phyloP scores from a whole-genome alignment of 2,888 invertebrate genomes.

The Portevinia maculata region DNA sequence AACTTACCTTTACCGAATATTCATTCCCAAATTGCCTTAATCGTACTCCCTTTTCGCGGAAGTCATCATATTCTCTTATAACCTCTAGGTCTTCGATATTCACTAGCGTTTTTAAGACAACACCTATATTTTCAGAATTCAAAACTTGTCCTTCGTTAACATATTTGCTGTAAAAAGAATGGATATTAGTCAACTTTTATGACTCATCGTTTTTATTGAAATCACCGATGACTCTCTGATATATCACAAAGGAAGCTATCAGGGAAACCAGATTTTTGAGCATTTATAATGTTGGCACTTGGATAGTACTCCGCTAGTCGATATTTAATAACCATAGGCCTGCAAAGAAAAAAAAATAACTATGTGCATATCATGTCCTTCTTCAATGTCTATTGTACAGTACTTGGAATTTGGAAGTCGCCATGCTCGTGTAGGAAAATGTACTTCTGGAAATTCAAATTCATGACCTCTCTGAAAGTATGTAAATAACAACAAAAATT shows the following conservation, averaged over 20 bases:
- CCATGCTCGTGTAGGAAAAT: conserved; percentile 34
- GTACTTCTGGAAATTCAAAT: conserved; percentile 50
- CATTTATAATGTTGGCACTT: conserved; percentile 46
- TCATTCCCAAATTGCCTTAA: conserved; percentile 47
- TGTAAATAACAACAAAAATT: too few relatives aligned
- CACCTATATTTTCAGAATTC: conserved; percentile 74
- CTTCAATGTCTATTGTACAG: not conserved
- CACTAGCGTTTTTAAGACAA: conserved; percentile 76
- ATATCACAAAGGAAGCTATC: conserved; percentile 13
- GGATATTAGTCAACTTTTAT: not conserved
- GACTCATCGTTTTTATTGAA: not conserved
- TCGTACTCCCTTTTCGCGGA: conserved; percentile 74
- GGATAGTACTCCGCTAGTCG: conserved; percentile 43
- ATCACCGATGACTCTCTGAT: conserved; percentile 17
- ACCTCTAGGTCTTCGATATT: conserved; percentile 80
- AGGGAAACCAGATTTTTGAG: conserved; percentile 62
- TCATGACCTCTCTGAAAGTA: conserved; percentile 62
- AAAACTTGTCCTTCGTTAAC: conserved; percentile 61
- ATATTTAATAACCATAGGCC: conserved; percentile 1
- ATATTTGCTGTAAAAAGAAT: conserved; percentile 70
- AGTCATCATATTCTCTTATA: conserved; percentile 75
- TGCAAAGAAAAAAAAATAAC: not conserved
- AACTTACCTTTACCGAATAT: conserved; percentile 67
- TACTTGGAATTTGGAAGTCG: conserved; percentile 42
- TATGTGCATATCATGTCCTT: not conserved